Evolutionary conservation across 2,797 vertebrate genomes (phyloP), one percentile per base, ranked within the genome.

Genomic region (Syngnathus rostellatus): DNA sequence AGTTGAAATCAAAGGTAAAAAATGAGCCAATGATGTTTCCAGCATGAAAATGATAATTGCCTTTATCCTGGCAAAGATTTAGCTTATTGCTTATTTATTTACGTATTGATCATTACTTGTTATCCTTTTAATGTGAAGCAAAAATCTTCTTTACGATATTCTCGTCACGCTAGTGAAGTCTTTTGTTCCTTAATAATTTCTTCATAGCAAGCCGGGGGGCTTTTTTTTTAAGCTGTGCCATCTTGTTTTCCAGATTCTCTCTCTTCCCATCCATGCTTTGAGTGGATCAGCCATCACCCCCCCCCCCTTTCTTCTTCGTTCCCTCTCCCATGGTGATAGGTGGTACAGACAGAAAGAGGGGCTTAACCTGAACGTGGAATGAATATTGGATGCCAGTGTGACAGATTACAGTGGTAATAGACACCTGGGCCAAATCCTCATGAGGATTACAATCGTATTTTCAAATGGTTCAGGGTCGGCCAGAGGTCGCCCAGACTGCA

Each of bases 351-450:
- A 74, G 88, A 86, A 39, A 51, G 72, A 72, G 68, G 60, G 79
- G 86, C 86, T 92, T 92, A 92, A 91, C 86, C 86, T 90, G 86
- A 83, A 88, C 72, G 74, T 76, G 75, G 72, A 0, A 53, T 86
- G 90, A 92, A 90, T 87, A 82, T 79, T 82, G 85, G 87, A 90
- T 88, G 84, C 81, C 77, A 72, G 76, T 84, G 82, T 84, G 85
- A 78, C 81, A 91, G 90, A 92, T 92, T 90, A 89, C 77, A 81
- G 71, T 76, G 83, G 84, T 88, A 90, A 92, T 86, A 91, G 91
- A 90, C 88, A 89, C 85, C 87, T 83, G 64, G 84, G 70, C 76
- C 86, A 89, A 92, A 93, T 87, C 89, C 85, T 81, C 76, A 81
- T 84, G 86, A 88, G 86, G 86, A 90, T 91, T 89, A 85, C 77